phyloP scores from a whole-genome alignment of 2,888 invertebrate genomes.

The Holacanthella duospinosa region DNA sequence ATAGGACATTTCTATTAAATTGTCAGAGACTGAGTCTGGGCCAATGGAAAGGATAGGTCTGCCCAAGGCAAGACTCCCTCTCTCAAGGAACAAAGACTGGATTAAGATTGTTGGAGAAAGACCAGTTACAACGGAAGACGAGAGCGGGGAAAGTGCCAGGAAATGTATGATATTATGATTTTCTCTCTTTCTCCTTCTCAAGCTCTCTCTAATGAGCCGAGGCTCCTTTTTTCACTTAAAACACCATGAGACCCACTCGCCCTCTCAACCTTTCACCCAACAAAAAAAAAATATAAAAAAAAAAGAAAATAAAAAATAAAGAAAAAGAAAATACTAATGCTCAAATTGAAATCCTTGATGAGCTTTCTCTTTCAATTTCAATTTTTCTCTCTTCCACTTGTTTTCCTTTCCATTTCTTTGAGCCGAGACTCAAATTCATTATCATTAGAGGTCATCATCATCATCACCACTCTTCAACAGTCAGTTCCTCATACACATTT shows the following conservation, averaged over 20 bases:
- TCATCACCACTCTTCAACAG: too few relatives aligned
- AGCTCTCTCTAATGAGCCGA: neutral
- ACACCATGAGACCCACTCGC: neutral
- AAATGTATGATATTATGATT: slow-evolving; percentile 4
- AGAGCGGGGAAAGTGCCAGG: slow-evolving; percentile 1
- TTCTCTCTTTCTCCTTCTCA: neutral
- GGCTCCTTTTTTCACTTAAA: neutral
- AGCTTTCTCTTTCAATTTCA: slow-evolving; percentile 1
- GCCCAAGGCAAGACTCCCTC: too few relatives aligned
- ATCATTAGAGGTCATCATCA: neutral
- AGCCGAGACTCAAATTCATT: neutral
- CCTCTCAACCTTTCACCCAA: neutral
- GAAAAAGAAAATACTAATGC: neutral
- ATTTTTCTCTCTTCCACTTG: neutral
- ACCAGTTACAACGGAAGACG: neutral
- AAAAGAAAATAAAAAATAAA: neutral
- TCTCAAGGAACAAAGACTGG: neutral
- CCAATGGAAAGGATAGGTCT: neutral
- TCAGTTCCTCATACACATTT: too few relatives aligned
- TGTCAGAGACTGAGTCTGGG: neutral
- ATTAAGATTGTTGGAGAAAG: neutral
- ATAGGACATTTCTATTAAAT: slow-evolving; percentile 6
- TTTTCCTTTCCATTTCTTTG: neutral
- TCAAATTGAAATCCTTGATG: neutral
- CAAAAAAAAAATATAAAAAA: neutral